Evolutionary conservation across 2,888 invertebrate species (phyloP).

Genomic region (Alloplasta piceator): DNA sequence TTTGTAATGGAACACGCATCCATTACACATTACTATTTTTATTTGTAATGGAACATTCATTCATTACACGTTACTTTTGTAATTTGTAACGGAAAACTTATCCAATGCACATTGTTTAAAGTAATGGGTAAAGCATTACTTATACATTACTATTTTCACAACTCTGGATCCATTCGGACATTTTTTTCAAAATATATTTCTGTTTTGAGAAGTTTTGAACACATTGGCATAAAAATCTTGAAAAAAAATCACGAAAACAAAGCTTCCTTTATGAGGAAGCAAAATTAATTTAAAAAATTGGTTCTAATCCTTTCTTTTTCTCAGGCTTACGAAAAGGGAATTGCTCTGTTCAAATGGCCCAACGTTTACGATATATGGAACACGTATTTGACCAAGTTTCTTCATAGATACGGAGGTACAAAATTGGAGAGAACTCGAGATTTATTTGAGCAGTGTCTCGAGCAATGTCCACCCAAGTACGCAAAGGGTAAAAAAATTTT

Average conservation of each 20-base stretch:
- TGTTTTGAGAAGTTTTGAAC: too few species aligned
- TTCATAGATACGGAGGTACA: slow-evolving; percentile 96
- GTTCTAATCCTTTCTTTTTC: slow-evolving; percentile 72
- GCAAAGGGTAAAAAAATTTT: slow-evolving; percentile 88
- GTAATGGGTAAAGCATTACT: too few species aligned
- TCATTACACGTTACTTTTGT: too few species aligned
- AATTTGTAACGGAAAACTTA: too few species aligned
- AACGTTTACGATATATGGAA: slow-evolving; percentile 99
- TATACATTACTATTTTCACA: too few species aligned
- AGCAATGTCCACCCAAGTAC: slow-evolving; percentile 97
- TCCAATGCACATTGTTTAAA: too few species aligned
- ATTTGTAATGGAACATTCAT: too few species aligned
- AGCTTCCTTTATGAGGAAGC: not conserved
- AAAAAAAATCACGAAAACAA: not conserved
- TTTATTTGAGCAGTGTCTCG: slow-evolving; percentile 99
- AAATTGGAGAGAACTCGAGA: slow-evolving; percentile 98
- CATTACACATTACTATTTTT: too few species aligned
- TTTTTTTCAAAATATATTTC: too few species aligned
- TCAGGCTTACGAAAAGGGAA: slow-evolving; percentile 98
- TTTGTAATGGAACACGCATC: too few species aligned
- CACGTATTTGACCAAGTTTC: slow-evolving; percentile 98
- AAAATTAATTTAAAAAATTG: too few species aligned
- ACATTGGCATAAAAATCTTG: not conserved
- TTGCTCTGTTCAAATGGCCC: slow-evolving; percentile 99
- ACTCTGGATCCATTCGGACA: too few species aligned